Evolutionary conservation across 1,140 invertebrate species (phyloP).

Genomic region (Diuraphis noxia): DNA sequence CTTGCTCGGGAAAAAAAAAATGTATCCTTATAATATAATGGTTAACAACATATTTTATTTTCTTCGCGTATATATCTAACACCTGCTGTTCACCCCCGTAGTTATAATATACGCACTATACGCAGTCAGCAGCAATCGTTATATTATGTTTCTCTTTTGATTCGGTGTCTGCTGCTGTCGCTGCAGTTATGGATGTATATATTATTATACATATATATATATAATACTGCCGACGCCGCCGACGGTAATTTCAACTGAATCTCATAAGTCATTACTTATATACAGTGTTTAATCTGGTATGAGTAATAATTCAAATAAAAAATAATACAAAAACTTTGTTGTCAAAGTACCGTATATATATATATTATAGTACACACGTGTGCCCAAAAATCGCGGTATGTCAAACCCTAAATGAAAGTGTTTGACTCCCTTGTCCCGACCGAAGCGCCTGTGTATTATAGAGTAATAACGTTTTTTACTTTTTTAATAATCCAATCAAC

Average conservation of each 20-base stretch:
- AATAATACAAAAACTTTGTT: slow-evolving; percentile 5
- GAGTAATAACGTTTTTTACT: background rate
- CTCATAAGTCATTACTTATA: background rate
- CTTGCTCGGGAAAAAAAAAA: slow-evolving; percentile 23
- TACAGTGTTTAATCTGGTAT: background rate
- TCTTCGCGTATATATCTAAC: slow-evolving; percentile 45
- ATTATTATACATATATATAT: background rate
- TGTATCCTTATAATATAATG: slow-evolving; percentile 42
- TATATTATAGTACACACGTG: background rate
- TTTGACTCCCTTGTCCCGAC: background rate
- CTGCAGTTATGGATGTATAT: background rate
- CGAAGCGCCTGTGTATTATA: background rate
- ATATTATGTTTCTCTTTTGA: slow-evolving; percentile 10
- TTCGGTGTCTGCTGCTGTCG: background rate
- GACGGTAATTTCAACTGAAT: background rate
- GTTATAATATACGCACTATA: slow-evolving; percentile 37
- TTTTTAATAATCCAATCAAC: background rate
- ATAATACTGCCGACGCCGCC: background rate
- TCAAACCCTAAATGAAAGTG: background rate
- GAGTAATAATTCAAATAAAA: slow-evolving; percentile 22
- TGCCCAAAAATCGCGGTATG: background rate
- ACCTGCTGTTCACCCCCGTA: slow-evolving; percentile 53
- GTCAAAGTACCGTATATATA: background rate
- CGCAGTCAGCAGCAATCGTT: slow-evolving; percentile 19
- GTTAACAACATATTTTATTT: slow-evolving; percentile 53